Evolutionary conservation across 1,140 invertebrate species (phyloP).

Genomic region (Sitodiplosis mosellana): DNA sequence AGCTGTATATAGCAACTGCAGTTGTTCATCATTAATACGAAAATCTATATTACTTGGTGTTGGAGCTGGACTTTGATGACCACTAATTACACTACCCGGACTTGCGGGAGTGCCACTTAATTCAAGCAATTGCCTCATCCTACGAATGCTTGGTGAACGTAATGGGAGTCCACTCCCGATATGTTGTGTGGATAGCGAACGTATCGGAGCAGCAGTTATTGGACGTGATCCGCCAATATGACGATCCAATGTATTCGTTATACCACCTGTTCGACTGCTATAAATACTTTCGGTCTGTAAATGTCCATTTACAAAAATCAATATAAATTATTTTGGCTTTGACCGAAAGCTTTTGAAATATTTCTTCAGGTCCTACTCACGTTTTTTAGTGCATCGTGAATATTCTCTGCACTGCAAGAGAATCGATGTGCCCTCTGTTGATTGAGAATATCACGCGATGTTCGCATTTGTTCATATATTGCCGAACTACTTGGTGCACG

Average conservation of each 20-base stretch:
- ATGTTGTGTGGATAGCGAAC: slow-evolving; percentile 47
- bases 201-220: slow-evolving; percentile 26
- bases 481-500: slow-evolving; percentile 80
- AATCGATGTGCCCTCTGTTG: slow-evolving; percentile 50
- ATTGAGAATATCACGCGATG: slow-evolving; percentile 42
- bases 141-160: slow-evolving; percentile 49
- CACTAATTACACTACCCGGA: slow-evolving; percentile 31
- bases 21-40: no score
- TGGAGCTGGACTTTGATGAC: slow-evolving; percentile 42
- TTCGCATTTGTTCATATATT: slow-evolving; percentile 73
- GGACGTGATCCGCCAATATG: slow-evolving; percentile 19
- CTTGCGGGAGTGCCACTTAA: slow-evolving; percentile 34
- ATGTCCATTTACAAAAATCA: no score
- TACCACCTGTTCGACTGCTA: slow-evolving; percentile 24
- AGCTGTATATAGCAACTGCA: no score
- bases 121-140: slow-evolving; percentile 62
- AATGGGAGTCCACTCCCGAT: slow-evolving; percentile 31
- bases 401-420: slow-evolving; percentile 79
- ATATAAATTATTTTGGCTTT: no score
- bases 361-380: slow-evolving; percentile 28
- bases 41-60: slow-evolving; percentile 57
- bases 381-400: slow-evolving; percentile 59
- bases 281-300: no score
- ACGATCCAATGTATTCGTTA: slow-evolving; percentile 32
- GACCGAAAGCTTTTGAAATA: background rate